Evolutionary conservation across 2,888 invertebrate species (phyloP), one percentile per base, ranked within the genome.

Genomic region (Apamea monoglypha): DNA sequence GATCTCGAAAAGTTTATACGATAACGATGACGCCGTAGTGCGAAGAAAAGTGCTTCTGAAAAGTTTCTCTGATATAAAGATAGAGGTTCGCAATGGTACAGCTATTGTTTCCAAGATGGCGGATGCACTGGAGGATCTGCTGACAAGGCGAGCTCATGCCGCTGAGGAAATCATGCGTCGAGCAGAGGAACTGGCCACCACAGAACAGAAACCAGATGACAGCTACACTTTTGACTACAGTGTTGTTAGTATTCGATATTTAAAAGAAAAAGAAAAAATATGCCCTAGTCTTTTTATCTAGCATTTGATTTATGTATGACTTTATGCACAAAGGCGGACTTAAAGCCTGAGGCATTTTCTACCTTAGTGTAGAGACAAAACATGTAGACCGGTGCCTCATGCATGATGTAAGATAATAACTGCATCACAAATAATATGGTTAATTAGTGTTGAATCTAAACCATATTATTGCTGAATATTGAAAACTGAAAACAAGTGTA

Each of bases 151-250:
- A 21, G 91, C 92, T 10, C 91, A 88, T 50, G 96, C 95, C 0
- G 96, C 96, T 0, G 95, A 95, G 71, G 92, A 93, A 5, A 96
- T 97, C 59, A 95, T 95, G 94, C 90, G 92, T 10, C 93, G 92
- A 80, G 96, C 96, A 4, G 96, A 96, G 79, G 93, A 93, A 47
- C 88, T 95, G n/a, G 92, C 94, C 6, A 89, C 91, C 14, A 36
- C 47, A 25, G 85, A 87, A 6, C 83, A 88, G 2, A 82, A 88
- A 32, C 86, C 90, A 0, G 91, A 94, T 1, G 91, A 93, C 0
- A 69, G 66, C 0, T 96, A 95, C 76, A 91, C 88, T 0, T 96
- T 95, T 81, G 92, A 94, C 72, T 90, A 93, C 50, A 96, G 97
- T 81, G 90, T 94, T 78, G 96, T 97, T 80, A 94, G 96, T 95